Evolutionary conservation across 2,888 invertebrate genomes (phyloP).

Genomic region (Aphrophora alni): DNA sequence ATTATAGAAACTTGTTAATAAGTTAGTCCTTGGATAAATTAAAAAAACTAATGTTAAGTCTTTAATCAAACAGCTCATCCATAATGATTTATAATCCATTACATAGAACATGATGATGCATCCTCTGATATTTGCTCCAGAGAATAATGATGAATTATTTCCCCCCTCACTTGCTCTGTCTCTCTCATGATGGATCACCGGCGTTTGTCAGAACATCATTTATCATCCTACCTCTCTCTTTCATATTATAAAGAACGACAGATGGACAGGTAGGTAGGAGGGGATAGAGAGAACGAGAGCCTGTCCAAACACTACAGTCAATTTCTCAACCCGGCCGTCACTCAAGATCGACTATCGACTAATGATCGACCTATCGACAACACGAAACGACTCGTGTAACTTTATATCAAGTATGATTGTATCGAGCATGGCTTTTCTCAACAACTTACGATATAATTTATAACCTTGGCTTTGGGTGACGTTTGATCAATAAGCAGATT

Average conservation of each 20-base stretch:
- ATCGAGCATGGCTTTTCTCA: slow-evolving; percentile 1
- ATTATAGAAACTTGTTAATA: not conserved
- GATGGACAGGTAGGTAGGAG: slow-evolving; percentile 36
- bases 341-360: slow-evolving; percentile 24
- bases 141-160: slow-evolving; percentile 41
- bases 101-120: slow-evolving; percentile 24
- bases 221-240: slow-evolving; percentile 41
- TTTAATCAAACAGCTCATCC: not conserved
- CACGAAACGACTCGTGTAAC: not conserved
- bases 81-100: slow-evolving; percentile 2
- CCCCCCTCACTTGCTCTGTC: slow-evolving; percentile 1
- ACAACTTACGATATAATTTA: not conserved
- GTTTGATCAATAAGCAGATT: slow-evolving; percentile 9
- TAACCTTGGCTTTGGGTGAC: not conserved
- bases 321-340: slow-evolving; percentile 33
- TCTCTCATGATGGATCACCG: slow-evolving; percentile 39
- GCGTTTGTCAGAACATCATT: slow-evolving; percentile 41
- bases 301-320: slow-evolving; percentile 40
- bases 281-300: slow-evolving; percentile 23
- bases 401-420: slow-evolving; percentile 1
- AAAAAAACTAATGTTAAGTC: not conserved
- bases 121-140: slow-evolving; percentile 31
- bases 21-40: not conserved
- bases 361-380: slow-evolving; percentile 19
- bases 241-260: slow-evolving; percentile 43